Evolutionary conservation across 2,797 vertebrate genomes (phyloP), one percentile per base, ranked within the genome.

Genomic region (Pseudochaenichthys georgianus): DNA sequence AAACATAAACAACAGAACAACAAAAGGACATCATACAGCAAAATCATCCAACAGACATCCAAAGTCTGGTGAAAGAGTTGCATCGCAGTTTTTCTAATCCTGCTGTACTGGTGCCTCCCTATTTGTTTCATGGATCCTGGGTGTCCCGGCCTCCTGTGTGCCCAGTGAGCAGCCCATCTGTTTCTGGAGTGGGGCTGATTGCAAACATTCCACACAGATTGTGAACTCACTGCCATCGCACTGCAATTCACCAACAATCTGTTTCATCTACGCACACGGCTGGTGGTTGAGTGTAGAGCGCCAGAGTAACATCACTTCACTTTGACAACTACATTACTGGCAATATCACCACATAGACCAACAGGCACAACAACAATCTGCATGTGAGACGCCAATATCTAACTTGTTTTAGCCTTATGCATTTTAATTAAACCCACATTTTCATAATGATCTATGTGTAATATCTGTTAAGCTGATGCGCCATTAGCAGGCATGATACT

Each of bases 91-190:
- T 23, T 48, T 23, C 13, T 55, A 63, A 70, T 65, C 38, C 64
- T 43, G 42, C 58, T 70, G 17, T 48, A 68, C 65, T 61, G 21
- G 45, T 55, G 55, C 51, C 70, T 17, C 4, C 21, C 38, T 58
- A 72, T 85, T 84, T 72, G 64, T 77, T 82, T 81, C 51, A 67
- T 63, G 54, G 76, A 72, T 70, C 73, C 73, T 64, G 72, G 69
- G 72, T 81, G 84, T 86, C 70, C 65, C 80, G 28, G 77, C 62
- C 62, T 81, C 77, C 74, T 34, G 77, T 38, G 82, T 68, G 61
- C 78, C 75, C 75, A 75, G 73, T 67, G 78, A 84, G 80, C 61
- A 73, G 72, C 77, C 89, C 91, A 93, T 93, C 91, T 94, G 93
- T 78, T 89, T 83, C 73, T 80, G 70, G 77, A 85, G 80, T 77